Conservation (phyloP, 2,113 vertebrate genomes). For the Cervus canadensis region DNA sequence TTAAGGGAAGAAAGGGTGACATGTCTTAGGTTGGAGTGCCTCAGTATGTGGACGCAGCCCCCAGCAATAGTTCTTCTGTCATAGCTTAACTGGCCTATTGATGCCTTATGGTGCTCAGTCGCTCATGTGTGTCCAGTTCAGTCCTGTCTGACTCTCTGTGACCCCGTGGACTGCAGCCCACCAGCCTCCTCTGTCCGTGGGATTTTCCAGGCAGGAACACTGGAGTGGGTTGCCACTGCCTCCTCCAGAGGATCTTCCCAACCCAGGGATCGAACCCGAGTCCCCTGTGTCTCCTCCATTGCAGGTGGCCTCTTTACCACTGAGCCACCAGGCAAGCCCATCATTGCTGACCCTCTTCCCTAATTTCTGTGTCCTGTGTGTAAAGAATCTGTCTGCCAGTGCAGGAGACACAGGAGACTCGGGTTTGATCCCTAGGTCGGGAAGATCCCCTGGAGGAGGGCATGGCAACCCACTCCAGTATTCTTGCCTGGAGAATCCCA, state of each 20-base stretch:
- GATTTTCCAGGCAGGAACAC: background rate
- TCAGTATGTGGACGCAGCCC: background rate
- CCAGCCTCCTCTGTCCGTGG: background rate
- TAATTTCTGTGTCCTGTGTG: background rate
- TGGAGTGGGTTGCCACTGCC: background rate
- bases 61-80: background rate
- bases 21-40: background rate
- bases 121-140: background rate
- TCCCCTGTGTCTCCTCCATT: background rate
- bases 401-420: background rate
- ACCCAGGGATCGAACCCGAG: fast-evolving
- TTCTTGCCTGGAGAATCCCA: background rate
- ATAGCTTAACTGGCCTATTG: background rate
- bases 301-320: background rate
- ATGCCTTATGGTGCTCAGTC: background rate
- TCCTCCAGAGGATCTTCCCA: background rate
- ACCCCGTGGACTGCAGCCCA: background rate
- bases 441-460: background rate
- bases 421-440: background rate
- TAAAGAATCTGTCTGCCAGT: background rate
- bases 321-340: background rate
- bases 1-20: too few species aligned
- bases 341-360: background rate
- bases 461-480: background rate
- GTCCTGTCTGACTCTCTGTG: background rate